Percentiles rank a stretch among this genome's conserved stretches.
Evolutionary conservation across 2,797 vertebrate genomes (phyloP).

Genomic region (Carapus acus): DNA sequence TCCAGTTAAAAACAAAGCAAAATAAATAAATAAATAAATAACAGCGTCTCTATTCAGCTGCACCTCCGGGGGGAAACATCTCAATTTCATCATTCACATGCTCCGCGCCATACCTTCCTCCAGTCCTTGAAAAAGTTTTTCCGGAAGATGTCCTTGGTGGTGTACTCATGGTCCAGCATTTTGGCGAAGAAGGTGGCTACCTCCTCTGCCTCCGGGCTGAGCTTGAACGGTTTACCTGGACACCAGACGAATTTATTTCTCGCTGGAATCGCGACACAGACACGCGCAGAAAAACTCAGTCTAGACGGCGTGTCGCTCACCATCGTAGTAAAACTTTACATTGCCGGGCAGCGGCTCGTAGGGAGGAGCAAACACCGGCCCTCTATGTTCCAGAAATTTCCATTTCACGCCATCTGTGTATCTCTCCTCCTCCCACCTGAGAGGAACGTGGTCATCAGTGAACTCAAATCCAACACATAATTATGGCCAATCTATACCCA

Average conservation of each 20-base stretch:
- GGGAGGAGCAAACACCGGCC: conserved; percentile 92
- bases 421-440: conserved; percentile 98
- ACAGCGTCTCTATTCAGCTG: no score
- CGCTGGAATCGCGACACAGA: no score
- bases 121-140: conserved; percentile 99
- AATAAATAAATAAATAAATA: no score
- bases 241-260: background rate
- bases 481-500: no score
- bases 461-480: no score
- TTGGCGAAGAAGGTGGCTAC: conserved; percentile 97
- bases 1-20: background rate
- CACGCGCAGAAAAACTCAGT: background rate
- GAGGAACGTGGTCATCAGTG: no score
- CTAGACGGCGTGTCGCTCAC: conserved; percentile 74
- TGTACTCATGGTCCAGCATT: conserved; percentile 99
- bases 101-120: conserved; percentile 80
- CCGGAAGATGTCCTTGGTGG: conserved; percentile 96
- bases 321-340: conserved; percentile 95
- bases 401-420: conserved; percentile 94
- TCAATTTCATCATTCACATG: no score
- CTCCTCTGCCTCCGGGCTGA: conserved; percentile 90
- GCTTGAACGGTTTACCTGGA: conserved; percentile 88
- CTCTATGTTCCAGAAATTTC: conserved; percentile 98
- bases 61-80: no score
- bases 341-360: conserved; percentile 89